Conservation (phyloP, 2,797 vertebrate genomes). For the Lagodon rhomboides region DNA sequence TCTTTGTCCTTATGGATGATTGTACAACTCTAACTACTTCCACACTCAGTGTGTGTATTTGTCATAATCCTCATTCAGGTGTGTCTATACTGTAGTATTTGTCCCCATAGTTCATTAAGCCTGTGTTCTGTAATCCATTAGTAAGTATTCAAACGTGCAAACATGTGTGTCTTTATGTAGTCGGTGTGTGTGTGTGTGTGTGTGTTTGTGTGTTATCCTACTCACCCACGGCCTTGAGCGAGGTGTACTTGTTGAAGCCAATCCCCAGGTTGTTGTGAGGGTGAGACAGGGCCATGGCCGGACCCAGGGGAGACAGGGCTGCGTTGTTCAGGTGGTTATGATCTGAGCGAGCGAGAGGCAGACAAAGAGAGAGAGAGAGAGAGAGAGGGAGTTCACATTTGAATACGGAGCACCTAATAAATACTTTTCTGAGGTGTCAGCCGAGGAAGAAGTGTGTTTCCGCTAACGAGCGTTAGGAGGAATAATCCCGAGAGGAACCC, state of each 20-base stretch:
- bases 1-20: slow-evolving; percentile 45
- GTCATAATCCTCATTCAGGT: slow-evolving; percentile 13
- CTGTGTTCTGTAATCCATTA: slow-evolving; percentile 9
- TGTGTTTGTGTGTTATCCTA: slow-evolving; percentile 22
- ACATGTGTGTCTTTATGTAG: neutral
- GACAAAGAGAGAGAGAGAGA: slow-evolving; percentile 10
- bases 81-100: slow-evolving; percentile 1
- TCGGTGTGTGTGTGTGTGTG: slow-evolving; percentile 8
- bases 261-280: slow-evolving; percentile 87
- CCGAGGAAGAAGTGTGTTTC: slow-evolving; percentile 20
- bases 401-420: slow-evolving; percentile 6
- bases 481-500: slow-evolving; percentile 3
- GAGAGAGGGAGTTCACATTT: slow-evolving; percentile 1
- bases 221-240: slow-evolving; percentile 93
- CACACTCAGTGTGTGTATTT: neutral
- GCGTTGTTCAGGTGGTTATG: slow-evolving; percentile 91
- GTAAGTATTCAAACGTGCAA: neutral
- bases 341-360: slow-evolving; percentile 77
- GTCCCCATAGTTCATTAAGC: neutral
- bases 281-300: slow-evolving; percentile 86
- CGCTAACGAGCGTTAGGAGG: neutral
- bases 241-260: slow-evolving; percentile 89
- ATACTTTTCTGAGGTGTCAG: slow-evolving; percentile 8
- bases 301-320: slow-evolving; percentile 80
- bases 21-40: slow-evolving; percentile 1